These are phyloP conservation scores for Meta bourneti DNA, from an alignment of 2,888 invertebrate genomes.

Conservation along the genomic window DNA sequence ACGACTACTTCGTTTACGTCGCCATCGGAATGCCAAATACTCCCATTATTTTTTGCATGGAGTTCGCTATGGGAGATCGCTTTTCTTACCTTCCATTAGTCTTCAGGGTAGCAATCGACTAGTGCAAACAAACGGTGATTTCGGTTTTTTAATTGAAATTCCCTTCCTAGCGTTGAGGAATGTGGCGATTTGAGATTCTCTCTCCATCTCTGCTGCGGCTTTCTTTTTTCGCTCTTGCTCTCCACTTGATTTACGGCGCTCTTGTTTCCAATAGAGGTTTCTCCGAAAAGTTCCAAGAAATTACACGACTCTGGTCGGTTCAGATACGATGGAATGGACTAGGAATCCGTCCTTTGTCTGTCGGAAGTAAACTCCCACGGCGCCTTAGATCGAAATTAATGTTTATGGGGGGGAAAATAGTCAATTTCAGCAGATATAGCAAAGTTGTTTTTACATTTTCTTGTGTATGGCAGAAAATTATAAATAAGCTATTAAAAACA, in stretches of 20 bases:
- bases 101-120: constrained; percentile 2
- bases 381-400: too few relatives aligned
- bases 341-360: too few relatives aligned
- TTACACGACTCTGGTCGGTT: too few relatives aligned
- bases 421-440: too few relatives aligned
- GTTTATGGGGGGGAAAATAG: too few relatives aligned
- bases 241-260: constrained; percentile 17
- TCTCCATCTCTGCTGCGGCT: not conserved
- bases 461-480: too few relatives aligned
- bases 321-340: too few relatives aligned
- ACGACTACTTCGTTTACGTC: not conserved
- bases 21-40: not conserved
- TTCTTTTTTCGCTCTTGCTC: constrained; percentile 18
- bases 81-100: not conserved
- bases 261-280: not conserved
- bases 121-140: constrained; percentile 44
- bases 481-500: too few relatives aligned
- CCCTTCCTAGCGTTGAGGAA: constrained; percentile 36
- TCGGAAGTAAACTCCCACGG: too few relatives aligned
- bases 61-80: not conserved
- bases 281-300: not conserved
- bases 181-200: not conserved
- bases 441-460: too few relatives aligned
- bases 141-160: constrained; percentile 33
- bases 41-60: not conserved